These are phyloP conservation scores for Actinia equina DNA, from an alignment of 64 coral and sea anemone species.

Conservation along the genomic window DNA sequence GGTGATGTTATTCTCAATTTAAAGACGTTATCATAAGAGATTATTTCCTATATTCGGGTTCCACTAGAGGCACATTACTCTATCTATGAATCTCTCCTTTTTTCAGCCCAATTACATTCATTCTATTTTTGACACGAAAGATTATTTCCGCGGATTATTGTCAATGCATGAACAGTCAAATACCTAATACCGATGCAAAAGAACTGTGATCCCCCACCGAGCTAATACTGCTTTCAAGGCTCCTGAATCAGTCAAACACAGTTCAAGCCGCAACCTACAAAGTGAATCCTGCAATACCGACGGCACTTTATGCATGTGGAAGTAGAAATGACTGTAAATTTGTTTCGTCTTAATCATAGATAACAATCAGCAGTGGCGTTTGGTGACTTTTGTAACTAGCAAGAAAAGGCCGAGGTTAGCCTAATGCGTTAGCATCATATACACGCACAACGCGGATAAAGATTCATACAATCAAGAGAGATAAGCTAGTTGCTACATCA, in stretches of 20 bases:
- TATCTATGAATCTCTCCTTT: slow-evolving; percentile 11
- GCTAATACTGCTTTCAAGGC: not conserved
- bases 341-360: not conserved
- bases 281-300: not conserved
- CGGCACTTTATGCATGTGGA: not conserved
- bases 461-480: too few relatives aligned
- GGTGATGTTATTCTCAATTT: not conserved
- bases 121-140: slow-evolving; percentile 3
- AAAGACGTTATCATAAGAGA: not conserved
- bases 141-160: slow-evolving; percentile 6
- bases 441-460: too few relatives aligned
- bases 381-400: not conserved
- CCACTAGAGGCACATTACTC: not conserved
- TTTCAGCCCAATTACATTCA: not conserved
- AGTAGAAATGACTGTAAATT: not conserved
- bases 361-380: not conserved
- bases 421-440: not conserved
- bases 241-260: not conserved
- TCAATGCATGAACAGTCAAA: slow-evolving; percentile 10
- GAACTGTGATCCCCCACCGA: not conserved
- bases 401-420: not conserved
- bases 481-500: not conserved
- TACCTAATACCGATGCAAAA: not conserved
- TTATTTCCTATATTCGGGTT: not conserved
- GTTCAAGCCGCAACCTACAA: not conserved